Conservation (phyloP, 2,888 invertebrate genomes). For the Cancer borealis region DNA sequence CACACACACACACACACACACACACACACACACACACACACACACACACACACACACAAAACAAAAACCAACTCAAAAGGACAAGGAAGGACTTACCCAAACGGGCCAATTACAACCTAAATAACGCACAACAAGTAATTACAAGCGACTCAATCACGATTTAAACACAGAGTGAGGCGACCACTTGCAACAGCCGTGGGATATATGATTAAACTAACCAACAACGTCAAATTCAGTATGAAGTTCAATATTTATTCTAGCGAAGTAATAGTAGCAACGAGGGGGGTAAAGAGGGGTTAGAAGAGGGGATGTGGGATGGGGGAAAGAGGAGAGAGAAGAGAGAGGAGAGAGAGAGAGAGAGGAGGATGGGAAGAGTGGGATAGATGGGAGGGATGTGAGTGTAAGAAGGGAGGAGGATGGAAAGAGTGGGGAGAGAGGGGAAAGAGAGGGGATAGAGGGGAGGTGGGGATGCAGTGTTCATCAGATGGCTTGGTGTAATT, state of each 20-base stretch:
- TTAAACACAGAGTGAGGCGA: background rate
- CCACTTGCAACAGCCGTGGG: background rate
- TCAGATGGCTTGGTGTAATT: constrained; percentile 28
- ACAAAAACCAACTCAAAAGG: background rate
- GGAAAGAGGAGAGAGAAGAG: background rate
- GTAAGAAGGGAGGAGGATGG: background rate
- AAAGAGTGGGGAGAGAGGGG: background rate
- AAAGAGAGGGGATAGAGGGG: background rate
- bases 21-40: constrained; percentile 46
- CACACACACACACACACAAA: constrained; percentile 39
- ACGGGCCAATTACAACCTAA: constrained; percentile 28
- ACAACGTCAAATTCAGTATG: constrained; percentile 3
- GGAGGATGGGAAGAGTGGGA: background rate
- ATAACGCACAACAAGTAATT: constrained; percentile 34
- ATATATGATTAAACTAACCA: background rate
- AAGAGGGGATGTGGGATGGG: background rate
- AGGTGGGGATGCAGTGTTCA: background rate
- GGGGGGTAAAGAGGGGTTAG: background rate
- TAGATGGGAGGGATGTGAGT: background rate
- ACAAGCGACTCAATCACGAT: constrained; percentile 23
- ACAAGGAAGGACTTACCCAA: background rate
- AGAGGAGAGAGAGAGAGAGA: background rate
- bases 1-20: background rate
- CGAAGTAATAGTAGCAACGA: background rate
- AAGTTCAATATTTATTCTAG: constrained; percentile 9